These are phyloP conservation scores for Eupleurogrammus muticus DNA, from an alignment of 2,797 vertebrate species.

Conservation along the genomic window DNA sequence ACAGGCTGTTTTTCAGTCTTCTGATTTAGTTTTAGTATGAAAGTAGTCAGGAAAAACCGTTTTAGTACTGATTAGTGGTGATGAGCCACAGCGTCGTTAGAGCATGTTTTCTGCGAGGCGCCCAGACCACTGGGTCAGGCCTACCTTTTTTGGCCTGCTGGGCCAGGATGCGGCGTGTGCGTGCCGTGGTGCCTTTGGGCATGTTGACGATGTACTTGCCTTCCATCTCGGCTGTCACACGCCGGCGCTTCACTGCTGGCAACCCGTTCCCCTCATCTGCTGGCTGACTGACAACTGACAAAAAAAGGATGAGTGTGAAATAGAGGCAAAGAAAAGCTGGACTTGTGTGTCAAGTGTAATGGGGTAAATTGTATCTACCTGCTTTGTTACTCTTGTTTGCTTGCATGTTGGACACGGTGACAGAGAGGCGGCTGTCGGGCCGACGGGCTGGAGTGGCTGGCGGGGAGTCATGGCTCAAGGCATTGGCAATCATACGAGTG, in stretches of 20 bases:
- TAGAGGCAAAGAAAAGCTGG: not conserved
- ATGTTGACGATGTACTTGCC: slow-evolving; percentile 97
- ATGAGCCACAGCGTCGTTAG: slow-evolving; percentile 26
- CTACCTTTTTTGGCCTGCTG: slow-evolving; percentile 93
- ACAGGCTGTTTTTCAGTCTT: not conserved
- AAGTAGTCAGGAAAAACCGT: slow-evolving; percentile 16
- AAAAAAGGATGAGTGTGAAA: slow-evolving; percentile 31
- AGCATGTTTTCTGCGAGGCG: slow-evolving; percentile 40
- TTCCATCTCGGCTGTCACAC: slow-evolving; percentile 96
- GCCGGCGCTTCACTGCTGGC: slow-evolving; percentile 85
- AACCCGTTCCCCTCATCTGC: slow-evolving; percentile 80
- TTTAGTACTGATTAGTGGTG: slow-evolving; percentile 44
- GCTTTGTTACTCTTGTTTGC: slow-evolving; percentile 86
- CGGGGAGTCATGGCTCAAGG: slow-evolving; percentile 91
- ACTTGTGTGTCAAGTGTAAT: not conserved
- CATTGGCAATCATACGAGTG: slow-evolving; percentile 95
- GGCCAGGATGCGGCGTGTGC: slow-evolving; percentile 93
- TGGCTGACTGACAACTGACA: slow-evolving; percentile 76
- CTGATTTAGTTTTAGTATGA: slow-evolving; percentile 28
- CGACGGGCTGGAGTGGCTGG: slow-evolving; percentile 86
- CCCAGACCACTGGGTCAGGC: slow-evolving; percentile 64
- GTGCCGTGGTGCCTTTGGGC: slow-evolving; percentile 94
- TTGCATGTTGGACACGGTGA: slow-evolving; percentile 93
- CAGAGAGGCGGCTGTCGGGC: slow-evolving; percentile 87
- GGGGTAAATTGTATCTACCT: slow-evolving; percentile 73